Percentiles rank a stretch among this genome's conserved stretches.
Evolutionary conservation across 1,140 invertebrate species (phyloP).

Genomic region (Sitobion miscanthi): DNA sequence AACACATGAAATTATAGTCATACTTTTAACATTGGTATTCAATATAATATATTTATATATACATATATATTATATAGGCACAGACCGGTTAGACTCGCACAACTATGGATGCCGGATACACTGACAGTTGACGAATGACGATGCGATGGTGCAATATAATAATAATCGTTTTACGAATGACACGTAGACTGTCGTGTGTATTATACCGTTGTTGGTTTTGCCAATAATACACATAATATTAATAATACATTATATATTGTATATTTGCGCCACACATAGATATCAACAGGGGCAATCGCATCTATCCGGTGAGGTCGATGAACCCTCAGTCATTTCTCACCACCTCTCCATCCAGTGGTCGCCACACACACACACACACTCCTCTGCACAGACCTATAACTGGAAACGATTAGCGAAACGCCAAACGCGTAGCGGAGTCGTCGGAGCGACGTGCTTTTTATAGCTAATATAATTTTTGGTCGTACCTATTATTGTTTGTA

Average conservation of each 20-base stretch:
- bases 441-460: neutral
- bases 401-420: neutral
- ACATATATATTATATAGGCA: neutral
- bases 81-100: neutral
- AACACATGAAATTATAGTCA: too few relatives aligned
- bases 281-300: slow-evolving; percentile 3
- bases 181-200: neutral
- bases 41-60: too few relatives aligned
- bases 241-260: neutral
- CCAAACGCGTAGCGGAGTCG: neutral
- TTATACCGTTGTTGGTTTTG: neutral
- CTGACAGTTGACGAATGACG: neutral
- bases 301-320: neutral
- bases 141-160: neutral
- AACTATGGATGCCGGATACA: neutral
- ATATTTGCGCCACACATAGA: neutral
- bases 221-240: neutral
- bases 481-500: too few relatives aligned
- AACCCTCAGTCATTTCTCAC: neutral
- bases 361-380: neutral
- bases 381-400: neutral
- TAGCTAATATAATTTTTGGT: neutral
- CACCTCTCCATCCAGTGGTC: too few relatives aligned
- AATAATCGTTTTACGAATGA: neutral
- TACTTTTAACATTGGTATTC: too few relatives aligned